Percentiles rank a stretch among this genome's conserved stretches.
Conservation (phyloP, 1,140 invertebrate species). For the Trachymyrmex septentrionalis region DNA sequence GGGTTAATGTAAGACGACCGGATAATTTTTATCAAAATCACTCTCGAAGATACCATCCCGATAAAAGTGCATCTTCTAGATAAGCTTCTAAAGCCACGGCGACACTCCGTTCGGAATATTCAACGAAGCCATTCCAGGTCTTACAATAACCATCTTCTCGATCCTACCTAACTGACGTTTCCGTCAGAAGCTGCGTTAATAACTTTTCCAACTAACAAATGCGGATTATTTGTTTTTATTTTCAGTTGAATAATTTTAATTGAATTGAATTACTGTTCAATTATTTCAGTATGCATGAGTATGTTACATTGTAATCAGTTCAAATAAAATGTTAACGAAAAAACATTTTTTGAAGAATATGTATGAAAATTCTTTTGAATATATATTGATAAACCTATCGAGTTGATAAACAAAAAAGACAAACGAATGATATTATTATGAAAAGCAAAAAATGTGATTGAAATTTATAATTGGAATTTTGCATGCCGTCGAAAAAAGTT, state of each 20-base stretch:
- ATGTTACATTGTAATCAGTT: not conserved
- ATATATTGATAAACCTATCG: not conserved
- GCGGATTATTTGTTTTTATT: not conserved
- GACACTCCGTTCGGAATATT: slow-evolving; percentile 69
- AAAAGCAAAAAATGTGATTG: not conserved
- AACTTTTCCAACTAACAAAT: not conserved
- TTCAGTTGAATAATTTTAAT: not conserved
- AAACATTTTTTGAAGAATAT: not conserved
- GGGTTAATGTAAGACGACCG: not conserved
- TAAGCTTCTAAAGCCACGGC: slow-evolving; percentile 48
- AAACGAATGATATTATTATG: not conserved
- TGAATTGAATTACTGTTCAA: not conserved
- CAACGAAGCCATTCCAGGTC: slow-evolving; percentile 63
- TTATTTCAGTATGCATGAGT: not conserved
- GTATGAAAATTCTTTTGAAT: not conserved
- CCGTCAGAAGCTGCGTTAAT: slow-evolving; percentile 19
- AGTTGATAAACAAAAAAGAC: not conserved
- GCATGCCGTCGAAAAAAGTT: not conserved
- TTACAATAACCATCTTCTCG: slow-evolving; percentile 41
- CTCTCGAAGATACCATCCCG: slow-evolving; percentile 47
- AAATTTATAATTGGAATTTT: not conserved
- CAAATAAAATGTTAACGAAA: not conserved
- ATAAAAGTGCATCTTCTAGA: slow-evolving; percentile 66
- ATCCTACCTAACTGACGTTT: slow-evolving; percentile 10
- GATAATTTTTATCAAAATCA: slow-evolving; percentile 37